Conservation (phyloP, 2,113 vertebrate genomes). For the Panthera uncia region DNA sequence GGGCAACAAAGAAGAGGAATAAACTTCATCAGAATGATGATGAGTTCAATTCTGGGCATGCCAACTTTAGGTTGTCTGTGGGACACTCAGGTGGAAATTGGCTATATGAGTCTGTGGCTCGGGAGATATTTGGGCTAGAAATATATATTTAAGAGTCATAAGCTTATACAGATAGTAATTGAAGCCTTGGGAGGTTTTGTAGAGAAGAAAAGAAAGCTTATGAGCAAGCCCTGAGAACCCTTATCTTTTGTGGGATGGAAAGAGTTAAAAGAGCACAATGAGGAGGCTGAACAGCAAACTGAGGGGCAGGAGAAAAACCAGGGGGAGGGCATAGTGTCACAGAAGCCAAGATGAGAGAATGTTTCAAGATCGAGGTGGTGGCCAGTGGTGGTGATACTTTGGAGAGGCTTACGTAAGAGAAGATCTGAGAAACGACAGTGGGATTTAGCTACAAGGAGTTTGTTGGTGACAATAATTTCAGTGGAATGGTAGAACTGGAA, state of each 20-base stretch:
- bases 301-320: neutral
- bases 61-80: slow-evolving; percentile 17
- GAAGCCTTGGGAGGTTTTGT: neutral
- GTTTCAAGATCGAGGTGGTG: neutral
- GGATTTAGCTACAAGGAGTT: neutral
- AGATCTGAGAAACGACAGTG: neutral
- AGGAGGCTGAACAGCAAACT: neutral
- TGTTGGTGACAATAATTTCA: neutral
- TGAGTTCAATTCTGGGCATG: slow-evolving; percentile 13
- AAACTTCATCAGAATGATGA: neutral
- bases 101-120: neutral
- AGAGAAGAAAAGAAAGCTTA: slow-evolving; percentile 39
- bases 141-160: neutral
- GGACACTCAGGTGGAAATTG: neutral
- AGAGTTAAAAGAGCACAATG: neutral
- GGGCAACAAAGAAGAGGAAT: slow-evolving; percentile 2
- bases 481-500: neutral
- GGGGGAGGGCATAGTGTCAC: neutral
- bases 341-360: slow-evolving; percentile 2
- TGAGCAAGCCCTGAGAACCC: neutral
- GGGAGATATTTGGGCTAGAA: slow-evolving; percentile 13
- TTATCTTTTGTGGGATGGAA: neutral
- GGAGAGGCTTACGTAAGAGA: neutral
- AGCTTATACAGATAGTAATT: neutral
- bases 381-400: neutral